Evolutionary conservation across 2,113 vertebrate species (phyloP).

Genomic region (Passer domesticus): DNA sequence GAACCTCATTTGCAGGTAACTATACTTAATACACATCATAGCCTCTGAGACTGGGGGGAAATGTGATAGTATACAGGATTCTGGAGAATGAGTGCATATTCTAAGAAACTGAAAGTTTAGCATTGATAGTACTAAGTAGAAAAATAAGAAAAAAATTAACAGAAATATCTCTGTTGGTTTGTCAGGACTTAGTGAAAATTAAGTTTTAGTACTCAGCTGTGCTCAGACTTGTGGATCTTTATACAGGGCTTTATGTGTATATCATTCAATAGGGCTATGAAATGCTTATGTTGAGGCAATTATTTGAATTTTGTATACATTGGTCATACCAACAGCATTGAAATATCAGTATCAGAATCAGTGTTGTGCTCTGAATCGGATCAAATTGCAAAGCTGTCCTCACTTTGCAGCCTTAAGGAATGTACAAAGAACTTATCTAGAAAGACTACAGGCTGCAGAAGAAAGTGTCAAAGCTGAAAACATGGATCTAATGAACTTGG

Average conservation of each 20-base stretch:
- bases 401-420: neutral
- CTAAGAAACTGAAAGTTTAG: neutral
- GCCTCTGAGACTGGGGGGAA: neutral
- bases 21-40: neutral
- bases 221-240: neutral
- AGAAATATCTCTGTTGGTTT: neutral
- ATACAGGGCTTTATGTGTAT: neutral
- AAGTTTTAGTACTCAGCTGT: neutral
- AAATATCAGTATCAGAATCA: neutral
- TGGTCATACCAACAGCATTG: neutral
- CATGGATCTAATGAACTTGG: neutral
- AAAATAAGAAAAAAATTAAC: neutral
- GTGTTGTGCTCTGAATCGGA: neutral
- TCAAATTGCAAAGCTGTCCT: neutral
- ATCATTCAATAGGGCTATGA: neutral
- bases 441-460: neutral
- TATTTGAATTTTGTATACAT: neutral
- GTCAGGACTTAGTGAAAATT: neutral
- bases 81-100: neutral
- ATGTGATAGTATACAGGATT: neutral
- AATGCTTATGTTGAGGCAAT: neutral
- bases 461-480: neutral
- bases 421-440: neutral
- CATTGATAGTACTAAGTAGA: neutral
- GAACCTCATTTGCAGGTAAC: neutral